Base-by-base conservation (phyloP, 2,888 invertebrate genomes). In the Pemphredon lugubris region DNA sequence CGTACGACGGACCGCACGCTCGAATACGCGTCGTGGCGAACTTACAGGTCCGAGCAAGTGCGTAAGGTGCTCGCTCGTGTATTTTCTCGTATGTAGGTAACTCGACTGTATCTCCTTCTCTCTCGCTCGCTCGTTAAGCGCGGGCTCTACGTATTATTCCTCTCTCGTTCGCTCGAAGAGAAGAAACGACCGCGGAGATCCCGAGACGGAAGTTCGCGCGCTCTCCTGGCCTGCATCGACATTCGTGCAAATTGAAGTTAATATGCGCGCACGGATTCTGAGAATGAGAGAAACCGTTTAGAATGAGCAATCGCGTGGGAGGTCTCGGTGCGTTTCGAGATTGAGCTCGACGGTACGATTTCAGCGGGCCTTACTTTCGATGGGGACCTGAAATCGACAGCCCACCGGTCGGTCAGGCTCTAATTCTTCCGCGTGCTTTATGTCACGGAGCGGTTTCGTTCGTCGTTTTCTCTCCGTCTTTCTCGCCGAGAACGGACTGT, bases 201-300 rank as follows among this genome's bases (percentile, higher is more conserved):
- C 63, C 26, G 61, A 83, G 81, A 71, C 80, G 83, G 79, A 83
- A 79, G 80, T 68, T 26, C 39, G 61, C 58, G 72, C 70, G 79
- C 74, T 84, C 84, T 48, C 79, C 64, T 86, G 84, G 82, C 84
- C 85, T 83, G 84, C 82, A 87, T 85, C 83, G 74, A 70, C 67
- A 76, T 77, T 51, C 67, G n/a, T 73, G 4, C 7, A 71, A 71
- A 73, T 75, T 63, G 51, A 58, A n/a, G n/a, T n/a, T n/a, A n/a
- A n/a, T n/a, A 64, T 32, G 45, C 73, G 47, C 53, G 59, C 45
- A 30, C 9, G 30, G 9, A 16, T 30, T n/a, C 11, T 9, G 14
- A 2, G 47, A 26, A 11, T 3, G 7, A 23, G 34, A 4, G 1
- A n/a, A 34, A 34, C 4, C 1, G 7, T 2, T 6, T 30, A 2